A percentile compares a stretch with the other conserved stretches of the same genome.
Conservation (phyloP, 2,888 invertebrate species). For the Eilema sororculum region DNA sequence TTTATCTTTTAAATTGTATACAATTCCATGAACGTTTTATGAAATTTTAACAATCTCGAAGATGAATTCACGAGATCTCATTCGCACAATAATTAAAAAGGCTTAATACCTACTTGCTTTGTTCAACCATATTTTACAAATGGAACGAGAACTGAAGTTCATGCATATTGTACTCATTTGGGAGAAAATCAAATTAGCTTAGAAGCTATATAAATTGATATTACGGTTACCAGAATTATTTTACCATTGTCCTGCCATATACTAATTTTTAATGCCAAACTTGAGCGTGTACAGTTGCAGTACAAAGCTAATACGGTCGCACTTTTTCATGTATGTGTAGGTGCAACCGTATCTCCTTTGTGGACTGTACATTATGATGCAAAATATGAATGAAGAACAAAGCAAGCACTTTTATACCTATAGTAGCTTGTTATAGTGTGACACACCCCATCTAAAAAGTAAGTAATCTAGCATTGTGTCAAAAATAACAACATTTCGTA, state of each 20-base stretch:
- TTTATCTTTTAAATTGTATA: too few relatives aligned
- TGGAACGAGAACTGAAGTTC: background rate
- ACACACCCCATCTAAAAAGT: background rate
- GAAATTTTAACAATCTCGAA: background rate
- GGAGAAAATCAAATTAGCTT: background rate
- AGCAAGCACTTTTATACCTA: background rate
- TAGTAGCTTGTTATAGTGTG: background rate
- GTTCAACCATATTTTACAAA: background rate
- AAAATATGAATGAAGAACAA: conserved; percentile 1
- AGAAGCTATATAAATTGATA: background rate
- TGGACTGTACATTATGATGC: background rate
- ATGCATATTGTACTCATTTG: background rate
- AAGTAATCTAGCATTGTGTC: background rate
- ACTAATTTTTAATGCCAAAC: background rate
- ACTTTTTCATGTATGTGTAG: too few relatives aligned
- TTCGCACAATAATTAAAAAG: background rate
- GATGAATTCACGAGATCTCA: background rate
- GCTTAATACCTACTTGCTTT: background rate
- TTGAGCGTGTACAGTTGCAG: too few relatives aligned
- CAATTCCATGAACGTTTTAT: background rate
- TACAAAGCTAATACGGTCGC: too few relatives aligned
- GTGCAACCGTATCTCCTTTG: too few relatives aligned
- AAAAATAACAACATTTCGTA: conserved; percentile 1
- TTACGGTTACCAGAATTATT: background rate
- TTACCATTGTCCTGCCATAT: background rate